These are phyloP conservation scores for Aporrectodea caliginosa DNA, from an alignment of 1,140 invertebrate species.

Conservation along the genomic window DNA sequence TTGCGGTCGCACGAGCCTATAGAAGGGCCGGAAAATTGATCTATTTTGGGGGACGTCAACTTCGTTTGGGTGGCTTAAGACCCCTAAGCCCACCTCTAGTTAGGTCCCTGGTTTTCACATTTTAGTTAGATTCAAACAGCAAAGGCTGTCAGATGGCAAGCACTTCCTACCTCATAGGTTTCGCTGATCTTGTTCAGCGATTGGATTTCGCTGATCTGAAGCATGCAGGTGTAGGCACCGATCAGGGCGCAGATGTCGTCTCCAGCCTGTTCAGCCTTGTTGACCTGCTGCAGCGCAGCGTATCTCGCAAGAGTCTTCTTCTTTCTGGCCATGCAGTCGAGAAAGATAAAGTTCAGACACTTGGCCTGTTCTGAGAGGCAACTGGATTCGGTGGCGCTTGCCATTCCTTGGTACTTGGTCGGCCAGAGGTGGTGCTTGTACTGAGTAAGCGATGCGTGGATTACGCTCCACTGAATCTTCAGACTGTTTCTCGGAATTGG, in stretches of 20 bases:
- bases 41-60: too few relatives aligned
- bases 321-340: not conserved
- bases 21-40: too few relatives aligned
- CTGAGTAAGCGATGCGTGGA: not conserved
- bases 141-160: too few relatives aligned
- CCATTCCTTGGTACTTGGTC: not conserved
- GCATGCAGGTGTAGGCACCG: not conserved
- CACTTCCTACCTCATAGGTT: not conserved
- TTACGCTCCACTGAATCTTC: not conserved
- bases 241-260: not conserved
- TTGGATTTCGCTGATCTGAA: not conserved
- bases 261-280: not conserved
- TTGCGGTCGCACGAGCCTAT: too few relatives aligned
- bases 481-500: not conserved
- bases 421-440: slow-evolving; percentile 10
- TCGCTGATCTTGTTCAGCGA: not conserved
- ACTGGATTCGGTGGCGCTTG: not conserved
- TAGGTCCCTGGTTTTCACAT: too few relatives aligned
- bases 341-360: not conserved
- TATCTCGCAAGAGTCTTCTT: not conserved
- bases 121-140: too few relatives aligned
- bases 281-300: not conserved
- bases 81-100: too few relatives aligned
- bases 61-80: too few relatives aligned
- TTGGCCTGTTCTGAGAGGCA: slow-evolving; percentile 7